A percentile compares a stretch with the other conserved stretches of the same genome.
phyloP scores from a whole-genome alignment of 2,888 invertebrate species.

The Loripinus fragilis region DNA sequence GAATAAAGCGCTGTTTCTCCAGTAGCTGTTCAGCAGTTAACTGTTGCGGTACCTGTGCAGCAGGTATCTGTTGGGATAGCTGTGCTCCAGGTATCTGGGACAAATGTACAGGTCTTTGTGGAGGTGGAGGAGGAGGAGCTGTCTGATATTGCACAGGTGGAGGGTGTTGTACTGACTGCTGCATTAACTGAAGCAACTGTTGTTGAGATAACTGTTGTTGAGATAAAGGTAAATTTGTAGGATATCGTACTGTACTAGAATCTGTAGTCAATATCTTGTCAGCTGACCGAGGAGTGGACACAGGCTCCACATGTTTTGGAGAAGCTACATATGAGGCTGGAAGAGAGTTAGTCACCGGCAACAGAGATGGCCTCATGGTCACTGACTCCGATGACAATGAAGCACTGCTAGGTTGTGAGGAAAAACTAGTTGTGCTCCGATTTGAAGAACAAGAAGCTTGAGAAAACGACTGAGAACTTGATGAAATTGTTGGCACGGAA shows the following conservation, averaged over 20 bases:
- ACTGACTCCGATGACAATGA: neutral
- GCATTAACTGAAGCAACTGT: slow-evolving; percentile 3
- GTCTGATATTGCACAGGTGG: slow-evolving; percentile 10
- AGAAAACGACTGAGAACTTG: neutral
- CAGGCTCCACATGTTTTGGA: neutral
- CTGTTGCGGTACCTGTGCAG: slow-evolving; percentile 28
- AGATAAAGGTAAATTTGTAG: neutral
- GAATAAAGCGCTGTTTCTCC: slow-evolving; percentile 48
- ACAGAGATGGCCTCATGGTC: neutral
- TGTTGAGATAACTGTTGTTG: slow-evolving; percentile 4
- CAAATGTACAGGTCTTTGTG: slow-evolving; percentile 1
- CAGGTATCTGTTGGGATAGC: slow-evolving; percentile 16
- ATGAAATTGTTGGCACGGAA: neutral
- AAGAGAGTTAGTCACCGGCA: neutral
- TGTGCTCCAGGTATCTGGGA: neutral
- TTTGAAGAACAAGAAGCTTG: neutral
- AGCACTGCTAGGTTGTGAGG: neutral
- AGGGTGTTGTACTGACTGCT: neutral
- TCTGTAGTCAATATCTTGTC: neutral
- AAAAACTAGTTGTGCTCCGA: neutral
- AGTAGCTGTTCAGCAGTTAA: slow-evolving; percentile 50
- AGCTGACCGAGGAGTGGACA: neutral
- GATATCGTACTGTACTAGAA: neutral
- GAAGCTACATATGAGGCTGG: neutral
- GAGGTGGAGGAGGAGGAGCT: neutral